phyloP scores from a whole-genome alignment of 2,888 invertebrate species.

The Aphelenchoides bicaudatus region DNA sequence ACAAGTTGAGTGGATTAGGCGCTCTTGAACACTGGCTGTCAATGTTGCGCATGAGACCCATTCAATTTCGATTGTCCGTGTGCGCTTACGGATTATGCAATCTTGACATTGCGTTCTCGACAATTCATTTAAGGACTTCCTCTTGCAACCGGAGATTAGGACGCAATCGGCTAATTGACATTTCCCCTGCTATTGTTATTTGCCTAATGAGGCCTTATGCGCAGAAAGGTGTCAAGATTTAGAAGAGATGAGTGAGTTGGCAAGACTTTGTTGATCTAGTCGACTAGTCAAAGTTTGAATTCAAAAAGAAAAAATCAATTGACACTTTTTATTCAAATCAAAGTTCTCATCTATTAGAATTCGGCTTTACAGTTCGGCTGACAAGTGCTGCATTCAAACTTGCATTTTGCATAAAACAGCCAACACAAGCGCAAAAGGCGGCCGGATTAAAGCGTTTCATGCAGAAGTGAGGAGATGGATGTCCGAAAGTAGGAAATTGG shows the following conservation, averaged over 20 bases:
- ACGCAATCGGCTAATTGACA: too few species aligned
- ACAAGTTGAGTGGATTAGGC: conserved; percentile 14
- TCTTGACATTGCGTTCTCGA: conserved; percentile 1
- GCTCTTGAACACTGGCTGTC: conserved; percentile 8
- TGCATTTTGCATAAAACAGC: conserved; percentile 13
- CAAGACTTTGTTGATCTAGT: too few species aligned
- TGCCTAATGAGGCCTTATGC: too few species aligned
- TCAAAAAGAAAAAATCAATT: too few species aligned
- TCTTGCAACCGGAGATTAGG: too few species aligned
- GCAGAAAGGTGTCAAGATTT: too few species aligned
- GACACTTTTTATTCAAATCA: too few species aligned
- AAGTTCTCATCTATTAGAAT: neutral
- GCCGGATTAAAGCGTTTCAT: conserved; percentile 12
- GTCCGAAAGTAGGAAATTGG: neutral
- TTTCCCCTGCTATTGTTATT: too few species aligned
- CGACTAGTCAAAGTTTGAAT: too few species aligned
- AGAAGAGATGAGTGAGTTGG: too few species aligned
- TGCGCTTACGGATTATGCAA: neutral
- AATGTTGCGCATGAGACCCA: neutral
- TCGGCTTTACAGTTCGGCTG: conserved; percentile 3
- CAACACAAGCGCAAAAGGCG: neutral
- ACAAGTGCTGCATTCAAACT: neutral
- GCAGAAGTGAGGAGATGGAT: neutral
- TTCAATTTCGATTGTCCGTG: neutral
- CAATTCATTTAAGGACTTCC: conserved; percentile 10